Conservation (phyloP, 2,797 vertebrate species). For the Parauchenoglanis ngamensis region DNA sequence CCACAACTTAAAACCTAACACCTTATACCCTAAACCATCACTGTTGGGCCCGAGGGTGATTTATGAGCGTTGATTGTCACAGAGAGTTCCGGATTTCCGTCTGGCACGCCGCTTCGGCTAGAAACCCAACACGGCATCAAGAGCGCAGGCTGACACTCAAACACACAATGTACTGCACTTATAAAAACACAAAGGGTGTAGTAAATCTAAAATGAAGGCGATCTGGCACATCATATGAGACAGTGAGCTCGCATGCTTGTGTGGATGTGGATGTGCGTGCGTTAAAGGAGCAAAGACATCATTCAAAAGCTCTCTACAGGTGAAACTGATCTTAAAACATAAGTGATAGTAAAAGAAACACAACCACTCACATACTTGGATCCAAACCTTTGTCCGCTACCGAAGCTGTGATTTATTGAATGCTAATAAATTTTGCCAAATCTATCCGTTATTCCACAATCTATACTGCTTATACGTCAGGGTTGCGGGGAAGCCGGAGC, state of each 20-base stretch:
- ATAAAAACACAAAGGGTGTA: conserved; percentile 36
- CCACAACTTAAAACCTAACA: conserved; percentile 26
- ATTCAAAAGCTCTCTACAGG: conserved; percentile 21
- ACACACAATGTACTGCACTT: conserved; percentile 65
- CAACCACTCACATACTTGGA: conserved; percentile 25
- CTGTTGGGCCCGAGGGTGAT: conserved; percentile 48
- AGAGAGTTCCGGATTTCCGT: conserved; percentile 51
- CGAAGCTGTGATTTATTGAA: neutral
- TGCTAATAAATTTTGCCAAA: neutral
- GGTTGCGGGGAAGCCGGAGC: too few species aligned
- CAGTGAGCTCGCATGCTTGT: conserved; percentile 35
- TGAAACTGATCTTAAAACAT: conserved; percentile 28
- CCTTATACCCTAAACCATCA: conserved; percentile 29
- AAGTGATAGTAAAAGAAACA: conserved; percentile 13
- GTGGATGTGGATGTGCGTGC: conserved; percentile 17
- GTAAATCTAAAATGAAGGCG: conserved; percentile 75
- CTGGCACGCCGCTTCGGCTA: conserved; percentile 47
- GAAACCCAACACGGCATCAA: conserved; percentile 69
- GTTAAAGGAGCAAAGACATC: conserved; percentile 40
- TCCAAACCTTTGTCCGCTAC: neutral
- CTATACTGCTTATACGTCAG: too few species aligned
- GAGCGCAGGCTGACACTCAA: conserved; percentile 54
- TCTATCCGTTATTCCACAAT: too few species aligned
- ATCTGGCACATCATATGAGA: conserved; percentile 70
- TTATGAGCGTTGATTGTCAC: conserved; percentile 50